Percentiles rank a stretch among this genome's conserved stretches.
These are phyloP conservation scores for Microchirus variegatus DNA, from an alignment of 2,797 vertebrate species.

Conservation along the genomic window DNA sequence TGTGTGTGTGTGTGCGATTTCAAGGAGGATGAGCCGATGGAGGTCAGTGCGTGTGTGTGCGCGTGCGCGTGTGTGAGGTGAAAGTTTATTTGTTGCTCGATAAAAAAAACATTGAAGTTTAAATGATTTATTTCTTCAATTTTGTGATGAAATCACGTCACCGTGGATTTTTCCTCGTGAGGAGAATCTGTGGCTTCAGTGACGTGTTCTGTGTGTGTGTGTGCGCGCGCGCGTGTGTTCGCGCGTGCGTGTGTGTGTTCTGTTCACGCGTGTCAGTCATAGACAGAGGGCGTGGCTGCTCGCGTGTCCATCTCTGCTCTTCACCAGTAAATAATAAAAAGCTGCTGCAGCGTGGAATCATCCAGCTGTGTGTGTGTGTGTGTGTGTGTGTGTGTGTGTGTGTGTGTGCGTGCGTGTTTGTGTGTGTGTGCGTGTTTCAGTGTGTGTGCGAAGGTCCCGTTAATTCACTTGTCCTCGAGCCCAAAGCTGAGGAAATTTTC, in stretches of 20 bases:
- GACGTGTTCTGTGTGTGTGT: not conserved
- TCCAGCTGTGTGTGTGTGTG: not conserved
- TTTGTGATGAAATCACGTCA: too few relatives aligned
- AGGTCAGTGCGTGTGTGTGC: too few relatives aligned
- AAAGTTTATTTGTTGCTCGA: too few relatives aligned
- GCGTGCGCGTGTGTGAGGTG: too few relatives aligned
- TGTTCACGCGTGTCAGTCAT: not conserved
- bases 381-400: not conserved
- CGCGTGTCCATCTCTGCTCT: not conserved
- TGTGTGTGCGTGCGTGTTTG: not conserved
- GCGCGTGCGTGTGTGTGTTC: too few relatives aligned
- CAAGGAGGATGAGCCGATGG: too few relatives aligned
- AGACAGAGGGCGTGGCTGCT: not conserved
- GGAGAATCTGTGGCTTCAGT: not conserved
- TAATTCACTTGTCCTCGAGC: slow-evolving; percentile 16
- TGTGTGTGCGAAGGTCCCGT: slow-evolving; percentile 25
- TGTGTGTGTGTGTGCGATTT: too few relatives aligned
- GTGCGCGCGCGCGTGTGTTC: too few relatives aligned
- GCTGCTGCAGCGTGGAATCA: slow-evolving; percentile 1
- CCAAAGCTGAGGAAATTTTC: too few relatives aligned
- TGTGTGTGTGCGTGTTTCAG: slow-evolving; percentile 11
- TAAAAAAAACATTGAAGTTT: too few relatives aligned
- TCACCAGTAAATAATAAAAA: not conserved
- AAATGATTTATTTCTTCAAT: too few relatives aligned
- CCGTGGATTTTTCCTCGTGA: too few relatives aligned